Evolutionary conservation across 2,113 vertebrate genomes (phyloP).

Genomic region (Paracanthobrama guichenoti): DNA sequence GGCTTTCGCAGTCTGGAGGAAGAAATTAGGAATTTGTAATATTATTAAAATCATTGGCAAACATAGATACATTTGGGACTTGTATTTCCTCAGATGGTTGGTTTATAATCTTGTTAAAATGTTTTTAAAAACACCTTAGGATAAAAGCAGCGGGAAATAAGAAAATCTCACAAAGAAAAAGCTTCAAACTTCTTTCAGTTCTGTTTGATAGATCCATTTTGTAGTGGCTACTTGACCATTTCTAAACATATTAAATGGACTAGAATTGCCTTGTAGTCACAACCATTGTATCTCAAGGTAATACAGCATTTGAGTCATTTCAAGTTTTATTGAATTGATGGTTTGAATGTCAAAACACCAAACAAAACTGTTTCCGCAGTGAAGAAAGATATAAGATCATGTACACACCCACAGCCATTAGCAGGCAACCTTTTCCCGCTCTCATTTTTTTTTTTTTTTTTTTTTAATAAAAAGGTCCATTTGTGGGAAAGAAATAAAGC

Average conservation of each 20-base stretch:
- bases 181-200: not conserved
- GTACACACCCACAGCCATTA: conserved; percentile 27
- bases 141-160: conserved; percentile 50
- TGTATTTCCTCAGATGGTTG: conserved; percentile 68
- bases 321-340: conserved; percentile 13
- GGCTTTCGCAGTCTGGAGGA: conserved; percentile 65
- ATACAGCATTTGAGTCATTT: not conserved
- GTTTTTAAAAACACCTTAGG: conserved; percentile 67
- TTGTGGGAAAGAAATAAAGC: conserved; percentile 56
- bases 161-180: not conserved
- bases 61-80: conserved; percentile 52
- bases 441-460: conserved; percentile 51
- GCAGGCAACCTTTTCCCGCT: conserved; percentile 15
- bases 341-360: not conserved
- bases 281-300: conserved; percentile 17
- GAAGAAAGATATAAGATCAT: not conserved
- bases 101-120: conserved; percentile 71
- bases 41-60: conserved; percentile 74
- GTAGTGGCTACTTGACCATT: not conserved
- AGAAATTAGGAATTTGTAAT: conserved; percentile 61
- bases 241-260: not conserved
- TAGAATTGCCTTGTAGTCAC: not conserved
- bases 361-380: conserved; percentile 24
- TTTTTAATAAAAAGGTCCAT: conserved; percentile 62
- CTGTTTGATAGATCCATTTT: not conserved